Conservation (phyloP, 2,113 vertebrate genomes). For the Amphiprion percula region DNA sequence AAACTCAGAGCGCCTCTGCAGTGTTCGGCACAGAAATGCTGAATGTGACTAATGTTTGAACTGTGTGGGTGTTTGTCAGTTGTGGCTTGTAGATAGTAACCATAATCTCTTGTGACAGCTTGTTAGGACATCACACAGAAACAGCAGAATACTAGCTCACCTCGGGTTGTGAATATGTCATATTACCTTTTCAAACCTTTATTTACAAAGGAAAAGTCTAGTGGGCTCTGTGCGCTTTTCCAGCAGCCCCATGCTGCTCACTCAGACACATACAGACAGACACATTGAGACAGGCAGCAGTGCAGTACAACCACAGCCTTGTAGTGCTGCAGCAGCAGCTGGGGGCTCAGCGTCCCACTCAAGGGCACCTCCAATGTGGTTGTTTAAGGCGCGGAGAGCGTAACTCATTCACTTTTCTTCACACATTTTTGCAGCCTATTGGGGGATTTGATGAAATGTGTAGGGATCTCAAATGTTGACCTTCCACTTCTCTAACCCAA, state of each 20-base stretch:
- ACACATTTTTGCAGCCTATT: conserved; percentile 1
- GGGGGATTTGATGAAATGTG: conserved; percentile 16
- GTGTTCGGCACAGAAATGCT: conserved; percentile 22
- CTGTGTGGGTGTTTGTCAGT: conserved; percentile 34
- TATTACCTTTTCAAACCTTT: conserved; percentile 19
- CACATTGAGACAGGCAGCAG: conserved; percentile 21
- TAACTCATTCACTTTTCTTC: conserved; percentile 10
- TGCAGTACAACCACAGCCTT: conserved; percentile 42
- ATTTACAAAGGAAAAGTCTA: conserved; percentile 21
- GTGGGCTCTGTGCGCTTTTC: conserved; percentile 23
- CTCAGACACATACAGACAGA: conserved; percentile 1
- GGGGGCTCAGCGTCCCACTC: conserved; percentile 47
- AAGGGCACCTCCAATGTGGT: conserved; percentile 33
- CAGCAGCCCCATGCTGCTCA: conserved; percentile 20
- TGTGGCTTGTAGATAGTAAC: conserved; percentile 16
- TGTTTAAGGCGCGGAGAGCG: conserved; percentile 23
- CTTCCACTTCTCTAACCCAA: conserved; percentile 1
- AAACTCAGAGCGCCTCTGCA: conserved; percentile 5
- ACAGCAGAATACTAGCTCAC: conserved; percentile 24
- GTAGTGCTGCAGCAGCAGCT: conserved; percentile 46
- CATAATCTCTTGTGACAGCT: conserved; percentile 33
- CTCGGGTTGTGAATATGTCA: conserved; percentile 14
- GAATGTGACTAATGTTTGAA: conserved; percentile 36
- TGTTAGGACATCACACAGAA: conserved; percentile 38
- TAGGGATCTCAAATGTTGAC: conserved; percentile 21